Conservation (phyloP, 2,888 invertebrate genomes). For the Troilus luridus region DNA sequence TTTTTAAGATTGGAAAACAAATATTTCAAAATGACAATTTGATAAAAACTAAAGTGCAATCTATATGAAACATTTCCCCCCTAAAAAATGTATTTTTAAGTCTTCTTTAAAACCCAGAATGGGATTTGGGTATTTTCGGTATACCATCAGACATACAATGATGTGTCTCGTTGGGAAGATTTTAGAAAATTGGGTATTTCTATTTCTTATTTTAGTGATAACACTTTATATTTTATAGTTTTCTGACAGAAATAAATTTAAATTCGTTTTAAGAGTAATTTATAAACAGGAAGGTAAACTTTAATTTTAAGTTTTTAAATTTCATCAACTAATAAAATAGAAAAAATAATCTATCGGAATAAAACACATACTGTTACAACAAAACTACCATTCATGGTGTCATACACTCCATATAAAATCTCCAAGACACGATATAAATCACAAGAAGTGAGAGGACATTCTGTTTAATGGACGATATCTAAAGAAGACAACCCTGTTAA, state of each 20-base stretch:
- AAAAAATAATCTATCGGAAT: not conserved
- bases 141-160: too few species aligned
- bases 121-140: too few species aligned
- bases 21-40: too few species aligned
- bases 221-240: not conserved
- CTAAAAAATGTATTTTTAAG: too few species aligned
- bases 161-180: too few species aligned
- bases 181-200: too few species aligned
- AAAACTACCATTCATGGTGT: not conserved
- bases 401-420: not conserved
- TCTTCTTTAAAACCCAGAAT: too few species aligned
- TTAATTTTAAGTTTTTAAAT: not conserved
- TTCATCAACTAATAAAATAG: not conserved
- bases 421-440: not conserved
- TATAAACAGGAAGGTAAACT: not conserved
- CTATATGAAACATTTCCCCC: too few species aligned
- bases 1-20: too few species aligned
- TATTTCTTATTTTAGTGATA: not conserved
- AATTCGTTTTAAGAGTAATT: not conserved
- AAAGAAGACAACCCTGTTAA: conserved; percentile 32
- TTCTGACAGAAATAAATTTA: too few species aligned
- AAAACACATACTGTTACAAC: not conserved
- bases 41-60: too few species aligned
- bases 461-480: conserved; percentile 25
- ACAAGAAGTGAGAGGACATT: conserved; percentile 19